Conservation (phyloP, 2,888 invertebrate genomes). For the Eristalinus aeneus region DNA sequence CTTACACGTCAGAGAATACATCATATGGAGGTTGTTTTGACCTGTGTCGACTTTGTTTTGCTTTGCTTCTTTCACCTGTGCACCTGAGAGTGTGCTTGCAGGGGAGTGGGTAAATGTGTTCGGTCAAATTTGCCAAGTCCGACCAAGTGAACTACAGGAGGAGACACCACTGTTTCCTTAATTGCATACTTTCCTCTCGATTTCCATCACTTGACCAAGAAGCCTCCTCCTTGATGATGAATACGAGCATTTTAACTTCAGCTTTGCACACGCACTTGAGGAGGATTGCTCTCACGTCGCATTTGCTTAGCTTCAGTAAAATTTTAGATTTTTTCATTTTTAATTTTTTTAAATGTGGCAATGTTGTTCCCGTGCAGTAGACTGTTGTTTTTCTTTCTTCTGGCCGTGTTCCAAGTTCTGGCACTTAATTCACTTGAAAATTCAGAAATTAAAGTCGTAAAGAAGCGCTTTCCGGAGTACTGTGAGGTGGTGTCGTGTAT, state of each 20-base stretch:
- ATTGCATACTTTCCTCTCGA: constrained; percentile 33
- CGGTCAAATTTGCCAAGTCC: background rate
- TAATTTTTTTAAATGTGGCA: background rate
- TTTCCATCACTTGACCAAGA: background rate
- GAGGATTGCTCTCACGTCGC: background rate
- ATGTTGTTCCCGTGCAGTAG: background rate
- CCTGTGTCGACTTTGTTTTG: constrained; percentile 25
- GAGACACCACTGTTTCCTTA: constrained; percentile 9
- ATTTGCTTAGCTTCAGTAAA: background rate
- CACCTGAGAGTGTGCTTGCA: constrained; percentile 34
- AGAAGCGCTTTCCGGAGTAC: background rate
- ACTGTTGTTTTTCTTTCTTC: background rate
- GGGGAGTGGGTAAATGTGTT: constrained; percentile 27
- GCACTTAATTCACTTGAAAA: constrained; percentile 1
- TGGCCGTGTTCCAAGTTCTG: constrained; percentile 9
- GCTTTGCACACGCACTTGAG: too few relatives aligned
- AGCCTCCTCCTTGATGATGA: too few relatives aligned
- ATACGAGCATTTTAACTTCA: too few relatives aligned
- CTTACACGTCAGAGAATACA: constrained; percentile 14
- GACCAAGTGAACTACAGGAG: background rate
- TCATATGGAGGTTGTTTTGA: constrained; percentile 37
- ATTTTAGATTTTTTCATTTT: too few relatives aligned
- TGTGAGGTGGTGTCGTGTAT: background rate
- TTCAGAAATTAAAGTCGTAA: constrained; percentile 26
- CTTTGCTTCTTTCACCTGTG: background rate